Conservation (phyloP, 2,797 vertebrate species). For the Hephaestus fuliginosus region DNA sequence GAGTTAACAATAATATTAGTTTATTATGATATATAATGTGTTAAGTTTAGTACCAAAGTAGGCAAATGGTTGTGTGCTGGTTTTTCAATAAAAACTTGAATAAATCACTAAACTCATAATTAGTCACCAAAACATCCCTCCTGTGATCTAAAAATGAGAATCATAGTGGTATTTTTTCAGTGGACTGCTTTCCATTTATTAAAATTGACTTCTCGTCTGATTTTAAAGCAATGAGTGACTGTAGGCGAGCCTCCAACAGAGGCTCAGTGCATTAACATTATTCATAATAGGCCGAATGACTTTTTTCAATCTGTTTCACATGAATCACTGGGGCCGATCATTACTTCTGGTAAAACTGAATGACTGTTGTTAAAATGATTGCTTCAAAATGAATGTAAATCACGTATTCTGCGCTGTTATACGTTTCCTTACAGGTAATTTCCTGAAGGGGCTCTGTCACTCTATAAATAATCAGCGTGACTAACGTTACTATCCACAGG, state of each 20-base stretch:
- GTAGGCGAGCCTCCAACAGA: slow-evolving; percentile 3
- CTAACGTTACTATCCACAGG: slow-evolving; percentile 11
- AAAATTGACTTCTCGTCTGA: slow-evolving; percentile 52
- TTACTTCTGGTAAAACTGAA: slow-evolving; percentile 34
- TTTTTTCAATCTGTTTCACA: slow-evolving; percentile 9
- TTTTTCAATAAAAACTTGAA: slow-evolving; percentile 6
- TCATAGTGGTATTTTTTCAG: not conserved
- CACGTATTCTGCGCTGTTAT: not conserved
- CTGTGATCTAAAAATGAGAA: not conserved
- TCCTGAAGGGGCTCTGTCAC: slow-evolving; percentile 39
- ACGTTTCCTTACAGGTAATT: slow-evolving; percentile 53
- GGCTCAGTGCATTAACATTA: slow-evolving; percentile 26
- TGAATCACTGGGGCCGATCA: slow-evolving; percentile 27
- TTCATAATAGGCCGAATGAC: slow-evolving; percentile 46
- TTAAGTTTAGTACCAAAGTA: not conserved
- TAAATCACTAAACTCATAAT: not conserved
- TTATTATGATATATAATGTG: not conserved
- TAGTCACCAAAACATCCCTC: not conserved
- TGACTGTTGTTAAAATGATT: slow-evolving; percentile 29
- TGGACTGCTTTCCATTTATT: slow-evolving; percentile 21
- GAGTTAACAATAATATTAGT: too few species aligned
- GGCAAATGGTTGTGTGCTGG: not conserved
- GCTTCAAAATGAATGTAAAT: slow-evolving; percentile 29
- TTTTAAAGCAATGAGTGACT: slow-evolving; percentile 30
- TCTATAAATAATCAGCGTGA: slow-evolving; percentile 40